A percentile compares a stretch with the other conserved stretches of the same genome.
Evolutionary conservation across 2,888 invertebrate genomes (phyloP).

Genomic region (Xiphydria camelus): DNA sequence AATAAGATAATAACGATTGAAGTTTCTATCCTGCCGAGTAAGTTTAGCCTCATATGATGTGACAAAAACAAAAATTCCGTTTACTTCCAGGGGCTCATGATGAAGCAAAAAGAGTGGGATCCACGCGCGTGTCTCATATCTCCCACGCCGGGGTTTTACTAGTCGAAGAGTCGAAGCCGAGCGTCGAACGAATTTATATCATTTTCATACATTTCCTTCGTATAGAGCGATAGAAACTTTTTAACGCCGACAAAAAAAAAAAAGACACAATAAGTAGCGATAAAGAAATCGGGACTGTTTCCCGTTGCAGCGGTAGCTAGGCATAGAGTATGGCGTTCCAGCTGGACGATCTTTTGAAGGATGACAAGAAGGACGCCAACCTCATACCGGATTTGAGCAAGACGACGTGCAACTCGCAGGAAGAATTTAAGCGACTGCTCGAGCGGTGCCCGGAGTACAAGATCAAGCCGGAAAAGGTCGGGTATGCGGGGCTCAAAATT

Average conservation of each 20-base stretch:
- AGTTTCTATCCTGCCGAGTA: too few species aligned
- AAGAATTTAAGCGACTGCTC: conserved; percentile 80
- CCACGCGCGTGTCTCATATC: conserved; percentile 44
- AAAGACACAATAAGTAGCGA: too few species aligned
- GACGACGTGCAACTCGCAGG: conserved; percentile 74
- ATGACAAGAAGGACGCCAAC: conserved; percentile 77
- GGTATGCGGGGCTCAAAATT: too few species aligned
- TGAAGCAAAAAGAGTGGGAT: conserved; percentile 63
- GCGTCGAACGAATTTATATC: too few species aligned
- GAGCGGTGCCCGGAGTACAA: conserved; percentile 90
- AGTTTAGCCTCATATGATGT: too few species aligned
- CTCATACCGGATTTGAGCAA: conserved; percentile 84
- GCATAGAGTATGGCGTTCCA: conserved; percentile 71
- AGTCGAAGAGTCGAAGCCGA: conserved; percentile 18
- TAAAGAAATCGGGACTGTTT: too few species aligned
- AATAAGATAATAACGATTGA: too few species aligned
- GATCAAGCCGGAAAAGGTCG: conserved; percentile 82
- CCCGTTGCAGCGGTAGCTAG: too few species aligned
- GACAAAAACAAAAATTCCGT: too few species aligned
- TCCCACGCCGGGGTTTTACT: conserved; percentile 46
- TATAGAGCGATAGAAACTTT: too few species aligned
- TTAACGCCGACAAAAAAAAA: too few species aligned
- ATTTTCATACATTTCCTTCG: too few species aligned
- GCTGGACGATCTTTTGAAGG: conserved; percentile 82
- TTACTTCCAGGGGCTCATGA: conserved; percentile 54